A percentile compares a stretch with the other conserved stretches of the same genome.
Evolutionary conservation across 2,888 invertebrate species (phyloP).

Genomic region (Blera fallax): DNA sequence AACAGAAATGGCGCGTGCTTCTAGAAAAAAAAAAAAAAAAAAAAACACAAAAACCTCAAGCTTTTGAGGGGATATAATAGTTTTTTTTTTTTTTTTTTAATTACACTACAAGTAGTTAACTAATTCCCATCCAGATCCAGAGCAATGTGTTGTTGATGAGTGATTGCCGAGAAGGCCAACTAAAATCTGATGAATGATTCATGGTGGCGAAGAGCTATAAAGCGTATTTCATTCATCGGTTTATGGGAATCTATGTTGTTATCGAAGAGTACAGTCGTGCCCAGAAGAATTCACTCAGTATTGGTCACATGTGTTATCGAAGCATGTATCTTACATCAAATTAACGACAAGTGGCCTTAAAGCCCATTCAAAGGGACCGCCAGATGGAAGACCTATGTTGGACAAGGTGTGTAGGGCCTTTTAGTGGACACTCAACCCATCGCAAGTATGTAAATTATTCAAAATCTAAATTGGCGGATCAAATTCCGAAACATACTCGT

Average conservation of each 20-base stretch:
- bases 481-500: neutral
- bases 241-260: too few relatives aligned
- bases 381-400: neutral
- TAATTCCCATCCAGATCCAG: conserved; percentile 8
- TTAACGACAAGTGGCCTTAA: neutral
- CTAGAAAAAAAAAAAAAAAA: neutral
- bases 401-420: neutral
- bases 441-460: neutral
- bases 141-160: conserved; percentile 9
- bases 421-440: neutral
- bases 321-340: neutral
- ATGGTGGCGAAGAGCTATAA: neutral
- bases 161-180: conserved; percentile 26
- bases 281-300: neutral
- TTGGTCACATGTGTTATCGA: neutral
- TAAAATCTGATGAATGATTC: conserved; percentile 33
- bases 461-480: neutral
- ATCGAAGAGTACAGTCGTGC: neutral
- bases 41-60: neutral
- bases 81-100: neutral
- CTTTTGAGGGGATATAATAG: neutral
- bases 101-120: neutral
- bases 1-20: conserved; percentile 36
- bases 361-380: neutral
- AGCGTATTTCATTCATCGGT: conserved; percentile 10